These are phyloP conservation scores for Galeopsomyia nigrocyanea DNA, from an alignment of 2,888 invertebrate genomes.

Conservation along the genomic window DNA sequence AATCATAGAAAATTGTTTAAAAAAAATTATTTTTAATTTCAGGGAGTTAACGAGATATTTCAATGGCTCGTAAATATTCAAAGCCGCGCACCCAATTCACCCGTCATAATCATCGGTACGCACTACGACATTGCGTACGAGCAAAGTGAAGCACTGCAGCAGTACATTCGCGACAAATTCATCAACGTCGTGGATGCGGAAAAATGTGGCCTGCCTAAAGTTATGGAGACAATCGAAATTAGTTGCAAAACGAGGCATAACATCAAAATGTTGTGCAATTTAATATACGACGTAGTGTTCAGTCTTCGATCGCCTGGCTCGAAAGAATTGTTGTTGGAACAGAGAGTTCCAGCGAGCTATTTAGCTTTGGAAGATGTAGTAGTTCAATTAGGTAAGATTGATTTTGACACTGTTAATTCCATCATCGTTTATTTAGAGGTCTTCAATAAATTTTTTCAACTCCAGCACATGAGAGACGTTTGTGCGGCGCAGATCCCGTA, in stretches of 20 bases:
- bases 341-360: conserved; percentile 96
- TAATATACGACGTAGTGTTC: conserved; percentile 94
- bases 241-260: conserved; percentile 91
- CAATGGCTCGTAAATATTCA: conserved; percentile 97
- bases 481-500: conserved; percentile 83
- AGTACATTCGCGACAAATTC: conserved; percentile 87
- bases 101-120: conserved; percentile 96
- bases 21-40: conserved; percentile 64
- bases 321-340: conserved; percentile 90
- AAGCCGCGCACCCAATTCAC: conserved; percentile 95
- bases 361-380: conserved; percentile 95
- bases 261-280: conserved; percentile 88
- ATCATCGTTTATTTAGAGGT: neutral
- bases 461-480: conserved; percentile 82
- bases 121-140: conserved; percentile 91
- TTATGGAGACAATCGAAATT: conserved; percentile 93
- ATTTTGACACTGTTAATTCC: neutral
- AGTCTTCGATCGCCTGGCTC: conserved; percentile 91
- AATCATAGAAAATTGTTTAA: conserved; percentile 51
- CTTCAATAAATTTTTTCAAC: neutral
- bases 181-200: conserved; percentile 96
- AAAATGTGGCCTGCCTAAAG: conserved; percentile 93
- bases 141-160: conserved; percentile 86
- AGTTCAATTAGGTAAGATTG: conserved; percentile 68
- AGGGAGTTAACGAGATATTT: conserved; percentile 88